Evolutionary conservation across 2,797 vertebrate genomes (phyloP).

Genomic region (Lagorchestes hirsutus): DNA sequence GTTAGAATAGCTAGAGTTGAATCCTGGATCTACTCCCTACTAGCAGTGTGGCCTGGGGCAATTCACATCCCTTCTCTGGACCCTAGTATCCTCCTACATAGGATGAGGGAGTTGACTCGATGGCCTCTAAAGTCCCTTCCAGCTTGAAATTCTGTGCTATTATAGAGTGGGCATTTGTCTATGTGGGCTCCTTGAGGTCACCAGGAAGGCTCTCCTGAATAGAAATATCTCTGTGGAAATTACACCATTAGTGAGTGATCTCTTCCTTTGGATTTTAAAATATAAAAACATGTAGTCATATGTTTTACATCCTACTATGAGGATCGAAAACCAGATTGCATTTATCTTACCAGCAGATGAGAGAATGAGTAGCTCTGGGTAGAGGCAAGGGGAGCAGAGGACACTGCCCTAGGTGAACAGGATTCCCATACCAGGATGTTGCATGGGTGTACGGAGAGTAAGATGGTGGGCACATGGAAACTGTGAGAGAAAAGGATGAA

Average conservation of each 20-base stretch:
- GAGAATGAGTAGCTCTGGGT: neutral
- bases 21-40: neutral
- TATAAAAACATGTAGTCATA: constrained; percentile 63
- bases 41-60: neutral
- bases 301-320: constrained; percentile 60
- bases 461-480: neutral
- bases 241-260: neutral
- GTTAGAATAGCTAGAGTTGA: neutral
- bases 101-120: neutral
- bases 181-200: neutral
- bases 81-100: neutral
- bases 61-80: neutral
- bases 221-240: neutral
- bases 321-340: constrained; percentile 54
- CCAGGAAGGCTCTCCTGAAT: neutral
- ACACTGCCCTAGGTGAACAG: constrained; percentile 19
- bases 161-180: neutral
- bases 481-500: neutral
- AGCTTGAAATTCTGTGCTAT: neutral
- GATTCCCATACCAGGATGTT: constrained; percentile 35
- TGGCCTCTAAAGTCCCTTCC: neutral
- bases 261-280: constrained; percentile 53
- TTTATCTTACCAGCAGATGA: constrained; percentile 47
- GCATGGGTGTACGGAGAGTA: neutral
- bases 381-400: neutral